Evolutionary conservation across 2,888 invertebrate genomes (phyloP).

Genomic region (Cepaea hortensis): DNA sequence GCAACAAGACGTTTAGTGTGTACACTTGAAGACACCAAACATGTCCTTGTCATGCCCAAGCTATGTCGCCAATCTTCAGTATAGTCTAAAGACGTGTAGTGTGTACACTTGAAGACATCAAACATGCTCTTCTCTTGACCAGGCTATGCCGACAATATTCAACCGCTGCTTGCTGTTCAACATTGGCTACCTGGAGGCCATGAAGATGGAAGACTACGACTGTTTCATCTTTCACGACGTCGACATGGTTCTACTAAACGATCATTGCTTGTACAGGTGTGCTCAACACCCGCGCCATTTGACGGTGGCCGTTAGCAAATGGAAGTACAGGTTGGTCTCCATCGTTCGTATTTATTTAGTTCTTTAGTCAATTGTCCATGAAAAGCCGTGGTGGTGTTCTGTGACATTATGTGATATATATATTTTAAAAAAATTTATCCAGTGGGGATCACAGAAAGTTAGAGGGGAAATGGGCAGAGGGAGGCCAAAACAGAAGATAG

Average conservation of each 20-base stretch:
- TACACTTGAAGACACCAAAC: too few species aligned
- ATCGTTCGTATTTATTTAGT: background rate
- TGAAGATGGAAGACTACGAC: constrained; percentile 22
- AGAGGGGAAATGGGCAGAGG: too few species aligned
- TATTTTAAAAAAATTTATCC: too few species aligned
- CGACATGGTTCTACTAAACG: constrained; percentile 26
- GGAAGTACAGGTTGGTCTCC: constrained; percentile 15
- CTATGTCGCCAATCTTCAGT: too few species aligned
- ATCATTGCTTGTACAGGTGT: constrained; percentile 28
- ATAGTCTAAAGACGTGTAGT: too few species aligned
- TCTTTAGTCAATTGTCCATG: background rate
- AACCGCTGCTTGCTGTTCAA: constrained; percentile 36
- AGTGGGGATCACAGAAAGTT: too few species aligned
- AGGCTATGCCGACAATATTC: constrained; percentile 25
- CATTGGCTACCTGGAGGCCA: constrained; percentile 34
- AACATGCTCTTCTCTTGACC: background rate
- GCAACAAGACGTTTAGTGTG: too few species aligned
- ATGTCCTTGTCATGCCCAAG: too few species aligned
- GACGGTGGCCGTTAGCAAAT: constrained; percentile 9
- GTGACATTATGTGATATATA: too few species aligned
- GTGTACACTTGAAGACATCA: too few species aligned
- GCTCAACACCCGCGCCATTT: background rate
- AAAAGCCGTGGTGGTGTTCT: too few species aligned
- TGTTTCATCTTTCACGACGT: constrained; percentile 45
- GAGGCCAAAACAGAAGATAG: too few species aligned